Evolutionary conservation across 2,113 vertebrate genomes (phyloP).

Genomic region (Chinchilla lanigera): DNA sequence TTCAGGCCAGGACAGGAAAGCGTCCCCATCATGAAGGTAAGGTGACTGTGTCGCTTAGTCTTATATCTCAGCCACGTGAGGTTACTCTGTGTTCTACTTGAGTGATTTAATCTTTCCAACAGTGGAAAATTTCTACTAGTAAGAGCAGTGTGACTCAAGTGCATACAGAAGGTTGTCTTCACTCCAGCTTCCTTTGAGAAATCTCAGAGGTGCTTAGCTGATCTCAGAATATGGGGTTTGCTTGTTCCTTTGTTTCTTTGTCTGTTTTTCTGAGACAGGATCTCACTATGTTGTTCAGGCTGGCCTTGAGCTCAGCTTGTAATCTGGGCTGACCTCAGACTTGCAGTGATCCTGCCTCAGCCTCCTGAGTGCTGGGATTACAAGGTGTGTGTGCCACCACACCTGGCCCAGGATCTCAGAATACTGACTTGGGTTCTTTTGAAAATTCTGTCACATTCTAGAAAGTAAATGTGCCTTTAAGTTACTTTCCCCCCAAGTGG

Average conservation of each 20-base stretch:
- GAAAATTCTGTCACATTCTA: constrained; percentile 33
- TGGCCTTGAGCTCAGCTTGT: background rate
- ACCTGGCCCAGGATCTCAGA: background rate
- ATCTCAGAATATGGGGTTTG: background rate
- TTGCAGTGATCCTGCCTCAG: background rate
- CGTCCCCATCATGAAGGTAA: constrained; percentile 90
- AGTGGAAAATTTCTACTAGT: background rate
- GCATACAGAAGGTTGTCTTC: background rate
- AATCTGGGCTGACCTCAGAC: background rate
- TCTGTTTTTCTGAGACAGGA: background rate
- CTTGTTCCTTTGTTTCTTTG: background rate
- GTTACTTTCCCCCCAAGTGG: background rate
- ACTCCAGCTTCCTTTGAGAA: background rate
- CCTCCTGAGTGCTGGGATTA: background rate
- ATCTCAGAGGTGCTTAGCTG: background rate
- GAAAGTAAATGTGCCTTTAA: constrained; percentile 1
- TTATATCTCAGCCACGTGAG: background rate
- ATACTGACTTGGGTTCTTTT: background rate
- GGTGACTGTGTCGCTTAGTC: background rate
- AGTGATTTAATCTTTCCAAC: background rate
- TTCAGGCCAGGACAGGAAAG: constrained; percentile 88
- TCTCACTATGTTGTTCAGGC: background rate
- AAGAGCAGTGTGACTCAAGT: background rate
- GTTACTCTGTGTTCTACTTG: background rate
- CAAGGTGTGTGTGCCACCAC: background rate